Evolutionary conservation across 37 sponge, comb jelly and placozoan genomes (phyloP), one percentile per base, ranked within the genome.

Genomic region (Dysidea cf. avara): DNA sequence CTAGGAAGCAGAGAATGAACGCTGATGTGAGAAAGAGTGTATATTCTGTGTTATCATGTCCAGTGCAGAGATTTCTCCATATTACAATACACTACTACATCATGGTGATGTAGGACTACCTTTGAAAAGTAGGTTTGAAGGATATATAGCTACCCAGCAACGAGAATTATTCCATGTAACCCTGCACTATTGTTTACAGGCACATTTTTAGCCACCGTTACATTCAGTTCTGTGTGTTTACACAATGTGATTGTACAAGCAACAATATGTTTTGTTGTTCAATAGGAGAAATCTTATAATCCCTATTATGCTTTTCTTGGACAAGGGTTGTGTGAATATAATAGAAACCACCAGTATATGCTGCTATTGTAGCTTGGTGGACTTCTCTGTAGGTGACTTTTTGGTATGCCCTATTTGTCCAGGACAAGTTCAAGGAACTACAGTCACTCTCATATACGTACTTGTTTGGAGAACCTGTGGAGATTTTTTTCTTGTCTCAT

Each of bases 151-250:
- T n/a, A n/a, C n/a, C n/a, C 99, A 97, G 70, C 86, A 88, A 56
- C 83, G 99, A 56, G 99, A 97, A 54, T 79, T 97, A 0, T 66
- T 94, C n/a, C 85, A 94, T 74, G 95, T 97, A 7, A 39, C 88
- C 14, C 64, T 97, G 20, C 86, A 95, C 62, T 95, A 92, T 62
- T 95, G 92, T 32, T 54, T 95, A 6, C 87, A 87, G 66, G 88
- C 77, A 60, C 5, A 67, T 20, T 16, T 61, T n/a, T n/a, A n/a
- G n/a, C n/a, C n/a, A n/a, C n/a, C n/a, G n/a, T n/a, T n/a, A n/a
- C n/a, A n/a, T n/a, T n/a, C n/a, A n/a, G n/a, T n/a, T n/a, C n/a
- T n/a, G n/a, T n/a, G n/a, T n/a, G n/a, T n/a, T n/a, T n/a, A n/a
- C n/a, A n/a, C n/a, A 50, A n/a, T 16, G 18, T 28, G 64, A 28